A percentile compares a stretch with the other conserved stretches of the same genome.
These are phyloP conservation scores for Aix galericulata DNA, from an alignment of 2,113 vertebrate genomes.

Conservation along the genomic window DNA sequence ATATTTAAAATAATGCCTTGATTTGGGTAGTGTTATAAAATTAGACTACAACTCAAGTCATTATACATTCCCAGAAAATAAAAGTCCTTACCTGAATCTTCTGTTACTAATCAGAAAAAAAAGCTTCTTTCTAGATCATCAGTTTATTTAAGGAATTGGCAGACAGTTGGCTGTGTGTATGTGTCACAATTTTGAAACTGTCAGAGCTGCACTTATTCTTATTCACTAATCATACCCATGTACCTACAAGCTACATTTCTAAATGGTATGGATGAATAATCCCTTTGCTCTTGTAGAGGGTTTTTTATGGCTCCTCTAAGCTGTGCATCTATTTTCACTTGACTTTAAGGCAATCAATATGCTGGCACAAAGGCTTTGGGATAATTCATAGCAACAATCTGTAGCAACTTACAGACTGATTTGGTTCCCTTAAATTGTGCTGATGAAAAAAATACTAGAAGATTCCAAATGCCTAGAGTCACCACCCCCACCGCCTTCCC, in stretches of 20 bases:
- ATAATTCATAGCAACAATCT: slow-evolving; percentile 63
- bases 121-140: slow-evolving; percentile 28
- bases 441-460: slow-evolving; percentile 30
- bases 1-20: slow-evolving; percentile 33
- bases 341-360: slow-evolving; percentile 60
- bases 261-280: slow-evolving; percentile 44
- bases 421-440: slow-evolving; percentile 35
- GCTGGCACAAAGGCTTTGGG: slow-evolving; percentile 45
- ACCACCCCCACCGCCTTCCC: background rate
- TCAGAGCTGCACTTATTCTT: slow-evolving; percentile 38
- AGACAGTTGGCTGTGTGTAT: background rate
- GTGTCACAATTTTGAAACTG: slow-evolving; percentile 47
- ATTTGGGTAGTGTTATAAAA: background rate
- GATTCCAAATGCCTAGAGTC: background rate
- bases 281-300: slow-evolving; percentile 10
- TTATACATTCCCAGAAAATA: background rate
- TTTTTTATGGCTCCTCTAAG: slow-evolving; percentile 47
- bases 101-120: slow-evolving; percentile 31
- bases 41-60: background rate
- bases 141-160: slow-evolving; percentile 32
- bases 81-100: background rate
- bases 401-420: slow-evolving; percentile 47
- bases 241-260: slow-evolving; percentile 48
- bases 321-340: slow-evolving; percentile 62
- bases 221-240: slow-evolving; percentile 30